Base-by-base conservation (phyloP, 2,113 vertebrate genomes). In the Piliocolobus tephrosceles region DNA sequence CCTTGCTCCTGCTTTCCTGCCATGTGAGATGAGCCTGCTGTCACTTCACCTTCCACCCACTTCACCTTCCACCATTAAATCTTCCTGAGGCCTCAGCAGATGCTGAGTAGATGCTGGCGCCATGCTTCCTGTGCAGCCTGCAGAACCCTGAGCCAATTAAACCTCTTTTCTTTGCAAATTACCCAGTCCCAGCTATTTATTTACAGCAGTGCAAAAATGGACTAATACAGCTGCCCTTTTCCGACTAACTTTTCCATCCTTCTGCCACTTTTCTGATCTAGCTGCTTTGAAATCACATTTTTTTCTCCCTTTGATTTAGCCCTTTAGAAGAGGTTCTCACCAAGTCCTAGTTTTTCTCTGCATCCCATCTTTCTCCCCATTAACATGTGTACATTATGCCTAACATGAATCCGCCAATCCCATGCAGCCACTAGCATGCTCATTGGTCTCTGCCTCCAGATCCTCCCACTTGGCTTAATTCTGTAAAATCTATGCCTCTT, bases 371-470 rank as follows among this genome's bases (percentile, higher is more conserved):
- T 72, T 35, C n/a, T 83, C 52, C 22, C 38, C 11, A 1, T 5
- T 70, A 68, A 30, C 11, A n/a, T 1, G 9, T 10, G 8, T 2
- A 0, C 27, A 17, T 84, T 22, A 32, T 25, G 17, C 38, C 78
- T 35, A 40, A 50, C 20, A 70, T 20, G 43, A 22, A 22, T 66
- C 52, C 8, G 10, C 30, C 11, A 8, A 25, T 2, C 35, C 47
- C 32, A 3, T 0, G 2, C 17, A 4, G 11, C 80, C 32, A 9
- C 35, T 3, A 5, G 16, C 11, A 14, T 0, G 3, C 8, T 8
- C 5, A 0, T 38, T 3, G 27, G 22, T 38, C 75, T 92, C 32
- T 17, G 27, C 9, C 68, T 92, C 61, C 18, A 47, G n/a, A 30
- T 11, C 2, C 23, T 30, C n/a, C 61, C 2, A 3, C 13, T 22